These are phyloP conservation scores for Ecliptopera silaceata DNA, from an alignment of 2,888 invertebrate species.

Conservation along the genomic window DNA sequence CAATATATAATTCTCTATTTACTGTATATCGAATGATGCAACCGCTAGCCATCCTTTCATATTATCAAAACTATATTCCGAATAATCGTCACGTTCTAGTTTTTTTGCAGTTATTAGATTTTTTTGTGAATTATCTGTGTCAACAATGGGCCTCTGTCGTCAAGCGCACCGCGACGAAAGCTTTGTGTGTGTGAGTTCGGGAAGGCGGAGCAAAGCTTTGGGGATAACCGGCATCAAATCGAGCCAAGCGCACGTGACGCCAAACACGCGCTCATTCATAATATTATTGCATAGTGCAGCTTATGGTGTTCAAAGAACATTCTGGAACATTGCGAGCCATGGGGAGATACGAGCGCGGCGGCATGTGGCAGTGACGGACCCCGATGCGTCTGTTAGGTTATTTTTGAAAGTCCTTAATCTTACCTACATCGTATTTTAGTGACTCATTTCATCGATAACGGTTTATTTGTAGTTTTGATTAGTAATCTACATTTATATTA, in stretches of 20 bases:
- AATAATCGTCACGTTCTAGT: conserved; percentile 42
- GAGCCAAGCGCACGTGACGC: conserved; percentile 61
- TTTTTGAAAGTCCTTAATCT: neutral
- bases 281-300: conserved; percentile 22
- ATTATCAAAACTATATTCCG: too few species aligned
- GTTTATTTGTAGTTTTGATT: neutral
- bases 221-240: conserved; percentile 45
- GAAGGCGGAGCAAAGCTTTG: conserved; percentile 56
- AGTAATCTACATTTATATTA: too few species aligned
- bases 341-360: neutral
- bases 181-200: conserved; percentile 44
- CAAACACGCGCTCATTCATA: conserved; percentile 52
- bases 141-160: conserved; percentile 30
- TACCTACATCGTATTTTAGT: neutral
- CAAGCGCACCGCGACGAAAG: conserved; percentile 42
- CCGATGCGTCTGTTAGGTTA: neutral
- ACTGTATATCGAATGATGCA: conserved; percentile 33
- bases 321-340: conserved; percentile 25
- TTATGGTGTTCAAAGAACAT: conserved; percentile 16
- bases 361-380: neutral
- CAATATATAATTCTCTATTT: neutral
- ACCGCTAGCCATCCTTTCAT: conserved; percentile 37
- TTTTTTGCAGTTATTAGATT: conserved; percentile 21
- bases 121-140: conserved; percentile 39
- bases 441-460: conserved; percentile 5